These are phyloP conservation scores for Megalops cyprinoides DNA, from an alignment of 2,797 vertebrate species.

Conservation along the genomic window DNA sequence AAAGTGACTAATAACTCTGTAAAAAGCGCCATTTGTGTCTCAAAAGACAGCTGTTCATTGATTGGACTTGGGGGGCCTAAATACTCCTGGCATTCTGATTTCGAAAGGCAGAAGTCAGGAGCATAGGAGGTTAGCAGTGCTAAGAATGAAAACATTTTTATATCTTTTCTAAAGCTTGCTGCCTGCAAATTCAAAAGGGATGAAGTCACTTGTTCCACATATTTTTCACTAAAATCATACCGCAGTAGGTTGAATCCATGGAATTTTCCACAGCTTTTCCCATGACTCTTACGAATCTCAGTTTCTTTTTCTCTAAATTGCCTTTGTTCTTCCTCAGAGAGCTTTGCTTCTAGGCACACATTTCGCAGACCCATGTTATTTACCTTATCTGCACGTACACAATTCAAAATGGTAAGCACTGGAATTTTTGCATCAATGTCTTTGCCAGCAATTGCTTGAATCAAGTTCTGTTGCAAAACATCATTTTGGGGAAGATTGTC, in stretches of 20 bases:
- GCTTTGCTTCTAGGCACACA: neutral
- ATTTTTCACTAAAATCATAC: neutral
- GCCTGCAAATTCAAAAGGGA: too few species aligned
- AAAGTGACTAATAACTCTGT: slow-evolving; percentile 38
- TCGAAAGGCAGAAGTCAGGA: slow-evolving; percentile 34
- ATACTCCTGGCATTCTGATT: slow-evolving; percentile 27
- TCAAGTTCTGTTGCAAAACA: too few species aligned
- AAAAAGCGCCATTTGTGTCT: slow-evolving; percentile 32
- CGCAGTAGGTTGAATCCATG: slow-evolving; percentile 43
- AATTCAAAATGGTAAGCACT: slow-evolving; percentile 41
- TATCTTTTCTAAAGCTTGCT: too few species aligned
- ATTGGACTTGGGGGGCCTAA: neutral
- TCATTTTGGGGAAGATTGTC: too few species aligned
- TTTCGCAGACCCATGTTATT: too few species aligned
- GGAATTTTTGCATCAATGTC: neutral
- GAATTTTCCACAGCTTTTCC: neutral
- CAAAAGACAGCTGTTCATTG: neutral
- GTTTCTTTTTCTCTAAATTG: slow-evolving; percentile 17
- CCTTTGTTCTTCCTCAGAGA: neutral
- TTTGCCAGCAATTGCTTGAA: neutral
- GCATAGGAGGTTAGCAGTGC: slow-evolving; percentile 43
- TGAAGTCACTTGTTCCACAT: neutral
- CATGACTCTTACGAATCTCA: neutral
- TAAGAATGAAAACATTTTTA: too few species aligned
- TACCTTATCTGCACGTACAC: neutral